A percentile compares a stretch with the other conserved stretches of the same genome.
These are phyloP conservation scores for Micromys minutus DNA, from an alignment of 2,113 vertebrate species.

Conservation along the genomic window DNA sequence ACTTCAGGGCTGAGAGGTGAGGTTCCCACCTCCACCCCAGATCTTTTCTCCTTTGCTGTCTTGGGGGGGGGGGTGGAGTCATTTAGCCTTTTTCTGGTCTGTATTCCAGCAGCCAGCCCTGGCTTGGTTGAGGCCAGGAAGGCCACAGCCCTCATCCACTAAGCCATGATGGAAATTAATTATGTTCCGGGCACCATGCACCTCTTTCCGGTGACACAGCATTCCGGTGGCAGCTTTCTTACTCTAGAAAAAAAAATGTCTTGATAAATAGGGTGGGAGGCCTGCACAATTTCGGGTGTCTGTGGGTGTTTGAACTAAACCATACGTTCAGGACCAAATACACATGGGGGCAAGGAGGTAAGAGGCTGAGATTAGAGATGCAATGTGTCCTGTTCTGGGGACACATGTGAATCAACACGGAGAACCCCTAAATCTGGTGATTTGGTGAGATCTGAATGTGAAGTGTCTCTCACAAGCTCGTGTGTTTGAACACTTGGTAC, in stretches of 20 bases:
- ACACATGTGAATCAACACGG: accelerated
- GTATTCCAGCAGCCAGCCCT: background rate
- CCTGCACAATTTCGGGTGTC: background rate
- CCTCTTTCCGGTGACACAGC: background rate
- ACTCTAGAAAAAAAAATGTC: background rate
- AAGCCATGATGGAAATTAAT: accelerated
- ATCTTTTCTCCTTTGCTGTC: accelerated
- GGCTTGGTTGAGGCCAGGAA: too few species aligned
- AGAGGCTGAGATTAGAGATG: accelerated
- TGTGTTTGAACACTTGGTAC: background rate
- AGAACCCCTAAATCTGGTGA: background rate
- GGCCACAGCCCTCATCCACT: background rate
- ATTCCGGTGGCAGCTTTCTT: accelerated
- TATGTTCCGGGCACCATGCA: background rate
- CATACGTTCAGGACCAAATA: background rate
- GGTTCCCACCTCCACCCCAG: too few species aligned
- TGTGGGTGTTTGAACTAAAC: background rate
- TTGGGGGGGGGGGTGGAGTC: too few species aligned
- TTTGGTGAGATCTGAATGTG: background rate
- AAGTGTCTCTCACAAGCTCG: background rate
- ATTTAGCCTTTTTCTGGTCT: background rate
- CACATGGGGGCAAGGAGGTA: background rate
- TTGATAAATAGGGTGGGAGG: too few species aligned
- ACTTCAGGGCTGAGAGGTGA: background rate
- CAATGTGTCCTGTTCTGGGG: background rate